Conservation (phyloP, 2,113 vertebrate genomes). For the Eretmochelys imbricata region DNA sequence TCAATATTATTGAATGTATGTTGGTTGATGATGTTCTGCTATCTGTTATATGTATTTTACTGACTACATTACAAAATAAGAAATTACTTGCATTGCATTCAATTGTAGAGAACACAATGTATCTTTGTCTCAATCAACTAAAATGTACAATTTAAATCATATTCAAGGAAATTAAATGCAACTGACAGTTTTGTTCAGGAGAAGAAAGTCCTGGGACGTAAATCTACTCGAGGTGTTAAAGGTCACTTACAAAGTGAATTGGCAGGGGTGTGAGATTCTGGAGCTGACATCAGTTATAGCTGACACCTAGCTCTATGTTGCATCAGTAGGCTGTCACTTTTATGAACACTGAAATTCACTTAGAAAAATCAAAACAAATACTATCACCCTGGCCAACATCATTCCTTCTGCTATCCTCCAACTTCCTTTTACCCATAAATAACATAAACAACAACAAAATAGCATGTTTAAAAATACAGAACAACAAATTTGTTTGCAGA, state of each 20-base stretch:
- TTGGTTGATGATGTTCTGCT: neutral
- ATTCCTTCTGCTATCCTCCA: neutral
- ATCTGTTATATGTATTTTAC: neutral
- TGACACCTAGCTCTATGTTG: neutral
- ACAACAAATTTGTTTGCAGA: neutral
- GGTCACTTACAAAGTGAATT: constrained; percentile 45
- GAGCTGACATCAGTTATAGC: constrained; percentile 36
- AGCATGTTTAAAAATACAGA: neutral
- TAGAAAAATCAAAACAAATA: neutral
- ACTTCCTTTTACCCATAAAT: neutral
- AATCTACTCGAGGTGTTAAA: neutral
- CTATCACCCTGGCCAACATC: neutral
- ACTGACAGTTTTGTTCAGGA: constrained; percentile 31
- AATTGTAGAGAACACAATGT: neutral
- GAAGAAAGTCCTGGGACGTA: neutral
- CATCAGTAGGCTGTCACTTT: neutral
- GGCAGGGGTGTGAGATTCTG: neutral
- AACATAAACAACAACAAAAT: neutral
- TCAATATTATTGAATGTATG: neutral
- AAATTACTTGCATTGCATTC: constrained; percentile 19
- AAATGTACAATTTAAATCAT: constrained; percentile 50
- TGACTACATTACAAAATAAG: neutral
- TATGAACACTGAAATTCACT: neutral
- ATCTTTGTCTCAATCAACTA: constrained; percentile 25
- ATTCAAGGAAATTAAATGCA: constrained; percentile 47